Percentiles rank a stretch among this genome's conserved stretches.
Conservation (phyloP, 2,797 vertebrate species). For the Luscinia megarhynchos region DNA sequence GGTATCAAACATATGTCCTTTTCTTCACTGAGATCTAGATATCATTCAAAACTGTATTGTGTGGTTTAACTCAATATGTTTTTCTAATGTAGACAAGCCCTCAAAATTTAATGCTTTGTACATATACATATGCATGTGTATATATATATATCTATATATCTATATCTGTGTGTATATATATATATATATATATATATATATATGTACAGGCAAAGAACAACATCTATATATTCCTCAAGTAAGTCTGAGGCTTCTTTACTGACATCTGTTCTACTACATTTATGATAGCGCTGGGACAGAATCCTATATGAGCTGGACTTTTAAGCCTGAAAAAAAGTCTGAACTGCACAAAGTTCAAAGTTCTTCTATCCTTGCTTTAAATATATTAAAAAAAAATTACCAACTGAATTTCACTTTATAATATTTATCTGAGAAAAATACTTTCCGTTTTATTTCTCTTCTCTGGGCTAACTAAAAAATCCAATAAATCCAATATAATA, state of each 20-base stretch:
- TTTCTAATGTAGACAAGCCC: constrained; percentile 60
- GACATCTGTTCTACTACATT: not conserved
- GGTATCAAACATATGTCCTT: not conserved
- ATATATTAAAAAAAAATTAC: not conserved
- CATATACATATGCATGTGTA: not conserved
- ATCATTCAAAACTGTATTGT: not conserved
- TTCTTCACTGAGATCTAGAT: constrained; percentile 16
- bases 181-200: not conserved
- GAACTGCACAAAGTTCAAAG: not conserved
- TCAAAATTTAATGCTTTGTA: not conserved
- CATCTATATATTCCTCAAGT: not conserved
- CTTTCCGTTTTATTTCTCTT: not conserved
- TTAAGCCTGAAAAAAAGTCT: not conserved
- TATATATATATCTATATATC: not conserved
- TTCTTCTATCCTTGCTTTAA: not conserved
- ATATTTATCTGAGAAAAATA: not conserved
- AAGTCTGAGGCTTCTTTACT: not conserved
- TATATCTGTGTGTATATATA: not conserved
- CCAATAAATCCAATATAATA: not conserved
- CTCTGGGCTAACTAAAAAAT: not conserved
- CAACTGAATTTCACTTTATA: not conserved
- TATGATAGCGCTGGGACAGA: not conserved
- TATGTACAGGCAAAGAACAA: not conserved
- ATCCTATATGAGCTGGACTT: not conserved
- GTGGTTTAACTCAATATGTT: not conserved